These are phyloP conservation scores for Hippocampus kuda DNA, from an alignment of 2,797 vertebrate species.

Conservation along the genomic window DNA sequence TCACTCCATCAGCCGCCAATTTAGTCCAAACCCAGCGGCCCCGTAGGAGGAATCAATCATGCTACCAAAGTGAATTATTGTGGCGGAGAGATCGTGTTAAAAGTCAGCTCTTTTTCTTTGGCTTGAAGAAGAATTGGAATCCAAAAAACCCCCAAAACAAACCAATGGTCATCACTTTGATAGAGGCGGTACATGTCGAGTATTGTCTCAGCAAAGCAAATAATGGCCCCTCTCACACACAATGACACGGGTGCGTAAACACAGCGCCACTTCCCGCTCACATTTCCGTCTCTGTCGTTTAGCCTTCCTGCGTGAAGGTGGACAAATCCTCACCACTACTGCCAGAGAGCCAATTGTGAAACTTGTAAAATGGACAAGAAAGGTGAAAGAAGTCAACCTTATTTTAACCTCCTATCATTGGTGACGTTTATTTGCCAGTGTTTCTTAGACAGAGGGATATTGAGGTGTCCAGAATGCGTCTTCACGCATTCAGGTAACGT, in stretches of 20 bases:
- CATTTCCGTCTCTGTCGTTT: constrained; percentile 41
- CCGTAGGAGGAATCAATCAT: constrained; percentile 60
- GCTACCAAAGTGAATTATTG: constrained; percentile 51
- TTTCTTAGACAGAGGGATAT: background rate
- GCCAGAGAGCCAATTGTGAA: background rate
- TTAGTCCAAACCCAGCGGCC: constrained; percentile 50
- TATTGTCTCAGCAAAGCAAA: constrained; percentile 43
- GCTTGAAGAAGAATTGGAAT: background rate
- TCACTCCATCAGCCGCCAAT: constrained; percentile 65
- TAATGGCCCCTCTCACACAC: constrained; percentile 42
- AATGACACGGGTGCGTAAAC: constrained; percentile 55
- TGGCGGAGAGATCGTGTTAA: constrained; percentile 28
- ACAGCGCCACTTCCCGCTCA: constrained; percentile 46
- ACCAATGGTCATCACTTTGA: constrained; percentile 11
- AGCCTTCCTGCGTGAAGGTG: constrained; percentile 45
- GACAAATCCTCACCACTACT: constrained; percentile 42
- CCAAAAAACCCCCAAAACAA: background rate
- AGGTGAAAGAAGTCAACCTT: constrained; percentile 24
- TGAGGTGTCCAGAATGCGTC: background rate
- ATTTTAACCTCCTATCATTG: background rate
- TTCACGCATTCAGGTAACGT: background rate
- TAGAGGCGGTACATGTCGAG: constrained; percentile 17
- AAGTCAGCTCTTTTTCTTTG: constrained; percentile 11
- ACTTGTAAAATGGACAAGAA: constrained; percentile 10
- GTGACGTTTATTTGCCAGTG: background rate